Base-by-base conservation (phyloP, 2,888 invertebrate species). In the Leucozona laternaria region DNA sequence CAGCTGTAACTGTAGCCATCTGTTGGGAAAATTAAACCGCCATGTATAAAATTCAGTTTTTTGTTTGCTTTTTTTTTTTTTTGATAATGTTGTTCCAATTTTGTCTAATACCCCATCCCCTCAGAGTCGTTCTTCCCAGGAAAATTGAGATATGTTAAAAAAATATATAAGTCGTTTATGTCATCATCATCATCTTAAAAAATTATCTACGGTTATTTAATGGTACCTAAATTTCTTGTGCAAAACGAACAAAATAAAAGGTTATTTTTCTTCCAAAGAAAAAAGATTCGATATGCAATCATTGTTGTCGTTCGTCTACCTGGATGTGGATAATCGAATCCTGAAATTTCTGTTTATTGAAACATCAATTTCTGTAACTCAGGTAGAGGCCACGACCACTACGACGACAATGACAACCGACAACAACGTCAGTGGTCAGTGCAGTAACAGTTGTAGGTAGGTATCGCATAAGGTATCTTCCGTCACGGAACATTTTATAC, bases 161-260 rank as follows among this genome's bases (percentile, higher is more conserved):
- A 40, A 15, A 45, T 62, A 43, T 62, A 43, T 62, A 43, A 66
- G 68, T 22, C 50, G 20, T 50, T 40, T 77, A 40, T 55, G 68
- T 62, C 48, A 50, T 60, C 50, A 50, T 60, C 40, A 48, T 43
- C 48, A 53, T 55, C 45, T 55, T 55, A 80, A 57, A 20, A 50
- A 70, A 84, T 79, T 75, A 79, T 43, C 55, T 57, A 71, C 75
- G 79, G 57, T 43, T 60, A 80, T 79, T 78, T 71, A 58, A 66
- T 72, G 50, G 68, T 31, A 17, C 43, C 43, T 17, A 50, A 34
- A 10, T 37, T 68, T 68, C 10, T n/a, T 37, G n/a, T 37, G 68
- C 45, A 40, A 53, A 45, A 75, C 5, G 25, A 37, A 68, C 2
- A 45, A 45, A 8, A 50, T 34, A 37, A 53, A 68, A 31, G 53